phyloP scores from a whole-genome alignment of 1,140 invertebrate species.

The Penaeus indicus region DNA sequence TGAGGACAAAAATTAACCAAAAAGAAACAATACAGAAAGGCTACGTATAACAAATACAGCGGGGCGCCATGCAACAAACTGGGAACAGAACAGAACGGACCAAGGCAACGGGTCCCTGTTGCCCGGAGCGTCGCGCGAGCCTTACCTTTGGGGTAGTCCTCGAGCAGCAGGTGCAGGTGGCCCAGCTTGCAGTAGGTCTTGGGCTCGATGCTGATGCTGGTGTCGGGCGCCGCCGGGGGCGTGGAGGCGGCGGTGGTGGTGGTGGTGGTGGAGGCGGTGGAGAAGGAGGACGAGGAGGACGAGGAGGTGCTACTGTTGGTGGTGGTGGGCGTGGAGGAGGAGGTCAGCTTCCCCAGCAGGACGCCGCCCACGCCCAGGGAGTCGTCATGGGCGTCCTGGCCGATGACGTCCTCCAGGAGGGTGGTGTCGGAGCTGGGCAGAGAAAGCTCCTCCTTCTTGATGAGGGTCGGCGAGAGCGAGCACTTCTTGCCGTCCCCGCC shows the following conservation, averaged over 20 bases:
- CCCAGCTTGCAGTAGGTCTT: conserved; percentile 94
- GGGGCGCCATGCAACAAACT: too few species aligned
- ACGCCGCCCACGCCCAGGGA: background rate
- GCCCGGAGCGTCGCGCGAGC: background rate
- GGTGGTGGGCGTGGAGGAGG: conserved; percentile 24
- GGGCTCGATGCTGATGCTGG: conserved; percentile 85
- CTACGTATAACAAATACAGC: too few species aligned
- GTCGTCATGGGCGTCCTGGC: background rate
- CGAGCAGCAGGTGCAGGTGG: conserved; percentile 91
- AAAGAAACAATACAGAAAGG: too few species aligned
- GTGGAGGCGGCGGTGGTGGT: conserved; percentile 80
- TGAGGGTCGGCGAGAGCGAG: conserved; percentile 6
- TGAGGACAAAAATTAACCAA: too few species aligned
- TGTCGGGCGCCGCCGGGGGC: conserved; percentile 72
- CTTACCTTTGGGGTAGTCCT: conserved; percentile 91
- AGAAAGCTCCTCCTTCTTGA: conserved; percentile 8
- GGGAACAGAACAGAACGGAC: too few species aligned
- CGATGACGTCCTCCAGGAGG: background rate
- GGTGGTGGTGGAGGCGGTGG: conserved; percentile 39
- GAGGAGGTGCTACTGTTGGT: conserved; percentile 32
- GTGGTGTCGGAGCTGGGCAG: background rate
- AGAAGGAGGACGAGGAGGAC: background rate
- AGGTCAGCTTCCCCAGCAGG: background rate
- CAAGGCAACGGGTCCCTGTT: too few species aligned
- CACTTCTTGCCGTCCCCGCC: conserved; percentile 24